These are phyloP conservation scores for Autographa gamma DNA, from an alignment of 2,888 invertebrate species.

Conservation along the genomic window DNA sequence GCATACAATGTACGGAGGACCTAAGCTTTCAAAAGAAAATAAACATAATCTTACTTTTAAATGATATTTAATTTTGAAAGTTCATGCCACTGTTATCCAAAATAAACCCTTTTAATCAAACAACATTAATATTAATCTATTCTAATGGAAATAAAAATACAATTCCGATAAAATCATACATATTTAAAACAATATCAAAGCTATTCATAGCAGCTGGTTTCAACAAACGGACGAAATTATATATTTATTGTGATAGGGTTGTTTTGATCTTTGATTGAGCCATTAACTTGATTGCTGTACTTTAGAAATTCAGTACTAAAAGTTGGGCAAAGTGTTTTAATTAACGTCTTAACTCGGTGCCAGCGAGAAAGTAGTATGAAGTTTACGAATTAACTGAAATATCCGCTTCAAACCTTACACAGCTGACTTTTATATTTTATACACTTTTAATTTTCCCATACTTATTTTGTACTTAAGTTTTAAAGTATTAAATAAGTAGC, in stretches of 20 bases:
- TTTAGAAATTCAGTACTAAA: constrained; percentile 87
- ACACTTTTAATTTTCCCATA: constrained; percentile 63
- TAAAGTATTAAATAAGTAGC: constrained; percentile 40
- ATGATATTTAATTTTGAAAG: no score
- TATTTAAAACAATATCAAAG: constrained; percentile 53
- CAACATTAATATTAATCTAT: constrained; percentile 4
- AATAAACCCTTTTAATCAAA: no score
- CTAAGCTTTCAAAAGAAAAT: no score
- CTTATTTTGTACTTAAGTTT: constrained; percentile 45
- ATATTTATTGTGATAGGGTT: constrained; percentile 82
- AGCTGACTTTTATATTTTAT: constrained; percentile 73
- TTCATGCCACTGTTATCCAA: no score
- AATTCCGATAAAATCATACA: constrained; percentile 43
- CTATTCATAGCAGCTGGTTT: constrained; percentile 63
- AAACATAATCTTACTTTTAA: no score
- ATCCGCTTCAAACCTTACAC: constrained; percentile 76
- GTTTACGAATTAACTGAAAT: constrained; percentile 87
- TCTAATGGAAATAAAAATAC: constrained; percentile 11
- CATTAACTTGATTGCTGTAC: constrained; percentile 86
- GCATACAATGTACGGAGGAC: no score
- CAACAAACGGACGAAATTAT: constrained; percentile 71
- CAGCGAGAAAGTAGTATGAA: constrained; percentile 81
- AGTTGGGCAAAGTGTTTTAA: constrained; percentile 87
- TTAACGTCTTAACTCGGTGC: constrained; percentile 85
- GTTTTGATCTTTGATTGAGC: constrained; percentile 87